Percentiles rank a stretch among this genome's conserved stretches.
Evolutionary conservation across 1,140 invertebrate genomes (phyloP).

Genomic region (Vanessa tameamea): DNA sequence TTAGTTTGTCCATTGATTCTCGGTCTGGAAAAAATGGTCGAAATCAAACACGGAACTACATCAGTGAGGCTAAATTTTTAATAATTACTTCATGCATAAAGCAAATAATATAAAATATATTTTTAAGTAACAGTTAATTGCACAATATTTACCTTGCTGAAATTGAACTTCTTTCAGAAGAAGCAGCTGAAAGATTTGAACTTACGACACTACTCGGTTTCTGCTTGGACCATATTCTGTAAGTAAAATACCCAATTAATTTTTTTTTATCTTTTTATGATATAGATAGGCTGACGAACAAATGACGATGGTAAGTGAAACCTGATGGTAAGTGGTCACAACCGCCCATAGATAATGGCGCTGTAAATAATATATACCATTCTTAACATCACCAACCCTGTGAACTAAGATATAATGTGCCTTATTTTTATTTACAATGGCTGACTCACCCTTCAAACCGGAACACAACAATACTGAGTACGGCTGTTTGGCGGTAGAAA

Average conservation of each 20-base stretch:
- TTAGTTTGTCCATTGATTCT: constrained; percentile 47
- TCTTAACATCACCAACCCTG: too few species aligned
- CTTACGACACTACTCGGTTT: constrained; percentile 43
- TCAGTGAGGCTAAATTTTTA: background rate
- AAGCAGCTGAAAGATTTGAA: constrained; percentile 42
- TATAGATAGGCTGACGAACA: too few species aligned
- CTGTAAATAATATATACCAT: too few species aligned
- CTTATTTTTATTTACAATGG: too few species aligned
- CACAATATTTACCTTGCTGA: constrained; percentile 46
- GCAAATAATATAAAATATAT: background rate
- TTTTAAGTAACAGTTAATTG: background rate
- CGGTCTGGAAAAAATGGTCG: constrained; percentile 40
- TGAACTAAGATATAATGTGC: too few species aligned
- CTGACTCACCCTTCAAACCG: too few species aligned
- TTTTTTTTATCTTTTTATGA: too few species aligned
- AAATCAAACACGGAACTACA: background rate
- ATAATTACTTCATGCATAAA: background rate
- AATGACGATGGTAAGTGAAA: too few species aligned
- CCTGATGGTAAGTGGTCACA: too few species aligned
- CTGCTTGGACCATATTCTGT: constrained; percentile 70
- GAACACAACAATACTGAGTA: too few species aligned
- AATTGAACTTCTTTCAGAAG: constrained; percentile 50
- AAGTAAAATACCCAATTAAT: constrained; percentile 29
- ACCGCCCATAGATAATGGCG: too few species aligned
- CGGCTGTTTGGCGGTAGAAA: too few species aligned